Evolutionary conservation across 2,113 vertebrate genomes (phyloP).

Genomic region (Oncorhynchus gorbuscha): DNA sequence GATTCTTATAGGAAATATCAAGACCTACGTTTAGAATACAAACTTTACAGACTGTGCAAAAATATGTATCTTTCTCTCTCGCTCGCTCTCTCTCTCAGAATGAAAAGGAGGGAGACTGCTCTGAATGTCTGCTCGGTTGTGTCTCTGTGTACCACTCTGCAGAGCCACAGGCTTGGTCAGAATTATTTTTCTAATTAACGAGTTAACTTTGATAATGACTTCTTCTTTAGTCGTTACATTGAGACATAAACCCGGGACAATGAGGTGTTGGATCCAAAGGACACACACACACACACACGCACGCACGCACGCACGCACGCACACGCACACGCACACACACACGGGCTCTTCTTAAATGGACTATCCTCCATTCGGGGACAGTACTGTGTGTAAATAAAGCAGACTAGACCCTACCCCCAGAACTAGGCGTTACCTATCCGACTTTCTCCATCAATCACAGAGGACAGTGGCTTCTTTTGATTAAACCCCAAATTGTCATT

Average conservation of each 20-base stretch:
- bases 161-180: conserved; percentile 24
- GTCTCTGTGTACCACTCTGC: conserved; percentile 22
- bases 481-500: conserved; percentile 99
- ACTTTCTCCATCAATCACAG: conserved; percentile 99
- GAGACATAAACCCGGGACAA: conserved; percentile 71
- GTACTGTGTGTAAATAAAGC: conserved; percentile 86
- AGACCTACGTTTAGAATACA: no score
- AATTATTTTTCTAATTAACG: conserved; percentile 83
- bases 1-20: no score
- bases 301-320: background rate
- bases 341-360: conserved; percentile 22
- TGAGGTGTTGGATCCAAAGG: conserved; percentile 61
- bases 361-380: conserved; percentile 28
- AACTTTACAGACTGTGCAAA: no score
- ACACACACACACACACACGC: conserved; percentile 30
- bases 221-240: conserved; percentile 74
- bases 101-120: background rate
- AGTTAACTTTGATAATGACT: conserved; percentile 87
- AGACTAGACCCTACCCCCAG: conserved; percentile 84
- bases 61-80: no score
- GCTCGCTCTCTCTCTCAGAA: background rate
- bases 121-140: conserved; percentile 1
- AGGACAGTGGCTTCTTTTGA: conserved; percentile 99
- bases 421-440: conserved; percentile 93
- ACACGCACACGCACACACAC: conserved; percentile 20